Base-by-base conservation (phyloP, 2,888 invertebrate species). In the Dynastes maya region DNA sequence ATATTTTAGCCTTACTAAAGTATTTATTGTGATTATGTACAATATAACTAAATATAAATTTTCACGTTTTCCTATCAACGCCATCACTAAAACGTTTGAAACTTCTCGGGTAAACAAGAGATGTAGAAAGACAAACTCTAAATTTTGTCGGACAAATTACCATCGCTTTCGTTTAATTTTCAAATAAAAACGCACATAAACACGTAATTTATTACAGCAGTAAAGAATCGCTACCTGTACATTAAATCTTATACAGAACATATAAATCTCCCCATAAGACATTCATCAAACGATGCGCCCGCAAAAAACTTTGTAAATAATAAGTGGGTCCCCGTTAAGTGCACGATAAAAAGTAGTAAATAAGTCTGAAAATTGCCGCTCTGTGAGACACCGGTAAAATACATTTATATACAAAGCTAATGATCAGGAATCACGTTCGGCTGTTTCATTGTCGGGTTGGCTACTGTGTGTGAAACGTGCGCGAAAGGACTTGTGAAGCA, bases 401-500 rank as follows among this genome's bases (percentile, higher is more conserved):
- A 51, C 68, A 51, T 68, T 68, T 51, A 68, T 68, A 68, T 58
- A 8, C 51, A 29, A 68, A 22, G 51, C 13, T 68, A 68, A 68
- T 68, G 51, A 68, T 68, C 29, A 51, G 29, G 51, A 51, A 68
- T 68, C 68, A 68, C 68, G 68, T 51, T 68, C 68, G 29, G 51
- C 13, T 11, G 51, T 68, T 68, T 68, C 29, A 51, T 68, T 51
- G 51, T 68, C 27, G 68, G 13, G 32, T 5, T 58, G 55, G 55
- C 68, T 68, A 68, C 68, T 51, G 68, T 68, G 55, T 22, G 51
- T 51, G 51, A 68, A 68, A 68, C 68, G 51, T 68, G 68, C 51
- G 49, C 22, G 68, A 51, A 53, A 68, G 51, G 51, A 68, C 68
- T 45, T 27, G 68, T 9, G 55, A 58, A 22, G 22, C 45, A 16